phyloP scores from a whole-genome alignment of 2,113 vertebrate species.

The Odontophorus gujanensis region DNA sequence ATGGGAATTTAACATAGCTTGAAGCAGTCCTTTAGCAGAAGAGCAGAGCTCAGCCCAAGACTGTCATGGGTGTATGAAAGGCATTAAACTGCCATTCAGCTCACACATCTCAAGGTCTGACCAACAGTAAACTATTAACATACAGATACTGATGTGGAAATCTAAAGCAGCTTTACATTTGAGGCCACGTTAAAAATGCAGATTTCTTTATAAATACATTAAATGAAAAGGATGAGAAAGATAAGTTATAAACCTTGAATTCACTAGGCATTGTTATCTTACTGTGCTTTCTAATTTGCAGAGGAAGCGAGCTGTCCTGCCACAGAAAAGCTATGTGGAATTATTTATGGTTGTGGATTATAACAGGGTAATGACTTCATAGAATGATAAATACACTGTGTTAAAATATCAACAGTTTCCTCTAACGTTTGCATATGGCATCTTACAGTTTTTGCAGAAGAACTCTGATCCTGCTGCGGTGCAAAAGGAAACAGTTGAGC shows the following conservation, averaged over 20 bases:
- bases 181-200: background rate
- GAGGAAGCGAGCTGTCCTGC: slow-evolving; percentile 81
- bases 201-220: background rate
- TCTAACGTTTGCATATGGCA: background rate
- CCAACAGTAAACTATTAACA: background rate
- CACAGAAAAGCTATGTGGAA: slow-evolving; percentile 85
- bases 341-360: slow-evolving; percentile 87
- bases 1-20: background rate
- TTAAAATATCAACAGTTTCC: background rate
- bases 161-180: background rate
- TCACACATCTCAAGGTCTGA: background rate
- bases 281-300: slow-evolving; percentile 56
- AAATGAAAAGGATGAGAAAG: background rate
- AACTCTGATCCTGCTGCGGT: slow-evolving; percentile 71
- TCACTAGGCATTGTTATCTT: background rate
- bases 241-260: background rate
- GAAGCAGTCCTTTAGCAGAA: background rate
- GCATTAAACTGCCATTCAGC: background rate
- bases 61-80: background rate
- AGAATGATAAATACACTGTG: background rate
- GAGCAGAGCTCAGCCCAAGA: background rate
- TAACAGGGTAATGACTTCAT: slow-evolving; percentile 77
- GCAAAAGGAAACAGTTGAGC: slow-evolving; percentile 80
- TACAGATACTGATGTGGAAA: background rate
- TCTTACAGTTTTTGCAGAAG: slow-evolving; percentile 78